Conservation (phyloP, 2,797 vertebrate species). For the Notolabrus celidotus region DNA sequence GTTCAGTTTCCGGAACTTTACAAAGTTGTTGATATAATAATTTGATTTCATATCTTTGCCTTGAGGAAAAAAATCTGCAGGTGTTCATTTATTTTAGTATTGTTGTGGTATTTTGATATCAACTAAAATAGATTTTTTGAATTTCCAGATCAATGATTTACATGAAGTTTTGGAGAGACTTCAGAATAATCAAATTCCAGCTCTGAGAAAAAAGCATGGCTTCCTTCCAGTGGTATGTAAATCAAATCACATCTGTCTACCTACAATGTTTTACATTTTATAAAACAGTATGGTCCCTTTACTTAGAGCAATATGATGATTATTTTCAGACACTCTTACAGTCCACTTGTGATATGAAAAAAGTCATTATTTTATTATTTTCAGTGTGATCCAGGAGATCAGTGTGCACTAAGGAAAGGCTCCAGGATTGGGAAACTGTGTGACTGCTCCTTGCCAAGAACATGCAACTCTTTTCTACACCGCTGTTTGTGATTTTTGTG, state of each 20-base stretch:
- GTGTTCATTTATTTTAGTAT: background rate
- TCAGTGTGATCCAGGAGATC: constrained; percentile 82
- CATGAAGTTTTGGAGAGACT: constrained; percentile 76
- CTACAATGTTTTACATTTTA: background rate
- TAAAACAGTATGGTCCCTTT: background rate
- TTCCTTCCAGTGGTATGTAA: constrained; percentile 71
- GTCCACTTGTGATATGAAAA: background rate
- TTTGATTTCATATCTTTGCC: background rate
- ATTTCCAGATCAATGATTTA: constrained; percentile 75
- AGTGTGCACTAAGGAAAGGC: constrained; percentile 84
- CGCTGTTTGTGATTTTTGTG: constrained; percentile 82
- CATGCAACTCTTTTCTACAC: constrained; percentile 84
- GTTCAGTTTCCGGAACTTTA: background rate
- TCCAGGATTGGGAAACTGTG: constrained; percentile 86
- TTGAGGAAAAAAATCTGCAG: background rate
- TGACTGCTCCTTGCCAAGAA: constrained; percentile 81
- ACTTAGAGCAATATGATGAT: background rate
- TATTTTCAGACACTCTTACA: background rate
- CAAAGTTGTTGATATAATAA: background rate
- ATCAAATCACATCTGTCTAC: background rate
- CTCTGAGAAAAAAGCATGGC: constrained; percentile 70
- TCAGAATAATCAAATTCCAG: constrained; percentile 70
- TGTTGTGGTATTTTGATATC: background rate
- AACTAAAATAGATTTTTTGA: background rate
- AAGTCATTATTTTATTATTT: constrained; percentile 4